These are phyloP conservation scores for Lagopus muta DNA, from an alignment of 2,113 vertebrate species.

Conservation along the genomic window DNA sequence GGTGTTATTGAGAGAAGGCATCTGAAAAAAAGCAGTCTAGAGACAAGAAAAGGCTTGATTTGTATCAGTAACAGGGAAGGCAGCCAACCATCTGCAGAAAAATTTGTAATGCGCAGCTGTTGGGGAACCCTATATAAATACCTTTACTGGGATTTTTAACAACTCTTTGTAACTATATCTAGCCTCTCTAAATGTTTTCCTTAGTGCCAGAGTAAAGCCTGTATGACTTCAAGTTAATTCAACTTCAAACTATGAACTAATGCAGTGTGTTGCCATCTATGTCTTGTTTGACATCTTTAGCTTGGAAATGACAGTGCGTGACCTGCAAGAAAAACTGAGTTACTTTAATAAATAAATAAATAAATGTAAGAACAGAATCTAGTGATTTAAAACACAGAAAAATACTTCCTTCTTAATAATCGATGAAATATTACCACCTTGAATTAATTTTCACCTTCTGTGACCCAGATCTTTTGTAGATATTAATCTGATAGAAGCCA, in stretches of 20 bases:
- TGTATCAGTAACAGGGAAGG: background rate
- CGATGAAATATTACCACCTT: background rate
- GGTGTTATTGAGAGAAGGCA: conserved; percentile 38
- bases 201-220: background rate
- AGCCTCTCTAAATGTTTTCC: background rate
- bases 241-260: conserved; percentile 17
- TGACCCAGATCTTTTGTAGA: background rate
- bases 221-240: background rate
- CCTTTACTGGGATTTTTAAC: background rate
- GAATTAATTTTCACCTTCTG: background rate
- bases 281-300: conserved; percentile 17
- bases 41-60: background rate
- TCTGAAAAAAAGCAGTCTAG: conserved; percentile 34
- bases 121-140: conserved; percentile 1
- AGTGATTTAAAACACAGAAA: background rate
- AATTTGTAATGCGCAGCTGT: background rate
- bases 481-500: background rate
- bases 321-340: background rate
- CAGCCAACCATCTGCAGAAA: background rate
- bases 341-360: background rate
- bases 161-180: conserved; percentile 14
- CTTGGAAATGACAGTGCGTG: conserved; percentile 26
- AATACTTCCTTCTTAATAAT: background rate
- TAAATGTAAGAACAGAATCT: background rate
- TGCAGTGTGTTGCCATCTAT: conserved; percentile 5